Evolutionary conservation across 2,113 vertebrate genomes (phyloP).

Genomic region (Macaca mulatta): DNA sequence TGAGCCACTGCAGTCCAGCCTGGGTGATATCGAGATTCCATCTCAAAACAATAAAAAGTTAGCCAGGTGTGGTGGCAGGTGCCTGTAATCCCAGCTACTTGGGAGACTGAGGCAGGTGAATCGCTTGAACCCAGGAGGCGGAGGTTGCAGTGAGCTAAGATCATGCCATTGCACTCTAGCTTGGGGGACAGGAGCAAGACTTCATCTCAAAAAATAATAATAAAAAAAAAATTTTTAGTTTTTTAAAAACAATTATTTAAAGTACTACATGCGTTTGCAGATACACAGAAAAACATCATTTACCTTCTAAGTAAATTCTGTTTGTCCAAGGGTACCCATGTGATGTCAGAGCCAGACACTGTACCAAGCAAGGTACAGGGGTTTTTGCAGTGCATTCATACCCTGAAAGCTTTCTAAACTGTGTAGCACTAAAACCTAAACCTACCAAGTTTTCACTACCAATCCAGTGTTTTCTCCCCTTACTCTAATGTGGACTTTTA

Average conservation of each 20-base stretch:
- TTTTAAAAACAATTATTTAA: no score
- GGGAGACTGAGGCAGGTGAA: no score
- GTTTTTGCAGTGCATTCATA: not conserved
- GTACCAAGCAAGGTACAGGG: not conserved
- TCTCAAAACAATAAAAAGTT: no score
- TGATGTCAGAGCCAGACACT: not conserved
- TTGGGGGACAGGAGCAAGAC: no score
- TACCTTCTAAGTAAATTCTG: not conserved
- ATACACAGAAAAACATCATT: not conserved
- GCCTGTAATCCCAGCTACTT: no score
- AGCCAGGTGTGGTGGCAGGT: no score
- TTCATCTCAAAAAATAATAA: no score
- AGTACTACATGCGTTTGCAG: not conserved
- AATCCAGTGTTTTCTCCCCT: not conserved
- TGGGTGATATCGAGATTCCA: no score
- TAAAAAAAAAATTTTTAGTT: accelerated
- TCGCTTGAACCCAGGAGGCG: no score
- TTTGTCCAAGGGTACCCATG: not conserved
- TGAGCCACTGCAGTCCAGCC: no score
- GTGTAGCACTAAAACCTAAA: not conserved
- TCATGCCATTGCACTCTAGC: no score
- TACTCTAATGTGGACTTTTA: not conserved
- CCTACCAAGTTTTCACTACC: not conserved
- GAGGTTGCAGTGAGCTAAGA: no score
- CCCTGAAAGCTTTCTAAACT: not conserved